Percentiles rank a stretch among this genome's conserved stretches.
Conservation (phyloP, 1,140 invertebrate genomes). For the Euglossa dilemma region DNA sequence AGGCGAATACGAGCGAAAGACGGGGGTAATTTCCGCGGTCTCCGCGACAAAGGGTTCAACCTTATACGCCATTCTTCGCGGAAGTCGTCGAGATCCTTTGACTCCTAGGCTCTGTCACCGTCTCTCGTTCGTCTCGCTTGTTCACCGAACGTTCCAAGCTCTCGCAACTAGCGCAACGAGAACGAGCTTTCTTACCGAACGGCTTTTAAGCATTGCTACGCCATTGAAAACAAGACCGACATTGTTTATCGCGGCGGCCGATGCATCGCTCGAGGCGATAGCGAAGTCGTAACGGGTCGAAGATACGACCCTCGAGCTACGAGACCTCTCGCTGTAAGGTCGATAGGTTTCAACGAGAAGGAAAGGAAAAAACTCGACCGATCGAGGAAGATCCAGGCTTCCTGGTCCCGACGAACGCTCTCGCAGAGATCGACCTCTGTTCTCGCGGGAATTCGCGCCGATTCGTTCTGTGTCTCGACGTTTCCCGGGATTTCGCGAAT, state of each 20-base stretch:
- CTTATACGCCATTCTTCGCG: not conserved
- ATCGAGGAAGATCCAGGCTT: constrained; percentile 2
- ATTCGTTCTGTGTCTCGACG: not conserved
- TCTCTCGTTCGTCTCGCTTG: not conserved
- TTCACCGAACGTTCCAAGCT: constrained; percentile 21
- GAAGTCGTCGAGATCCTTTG: constrained; percentile 41
- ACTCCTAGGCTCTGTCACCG: constrained; percentile 29
- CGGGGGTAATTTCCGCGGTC: not conserved
- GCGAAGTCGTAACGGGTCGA: constrained; percentile 51
- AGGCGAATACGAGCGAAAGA: not conserved
- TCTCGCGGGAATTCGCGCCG: not conserved
- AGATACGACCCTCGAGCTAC: constrained; percentile 35
- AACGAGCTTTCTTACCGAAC: constrained; percentile 47
- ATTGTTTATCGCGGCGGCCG: constrained; percentile 58
- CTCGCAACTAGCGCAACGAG: constrained; percentile 16
- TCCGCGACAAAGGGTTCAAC: not conserved
- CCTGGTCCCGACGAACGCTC: not conserved
- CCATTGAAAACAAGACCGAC: constrained; percentile 64
- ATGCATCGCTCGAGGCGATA: constrained; percentile 45
- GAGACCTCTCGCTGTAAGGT: constrained; percentile 15
- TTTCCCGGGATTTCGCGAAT: constrained; percentile 19
- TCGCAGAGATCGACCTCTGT: not conserved
- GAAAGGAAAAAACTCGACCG: not conserved
- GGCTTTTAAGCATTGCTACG: constrained; percentile 59
- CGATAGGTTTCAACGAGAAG: not conserved